Conservation (phyloP, 2,888 invertebrate genomes). For the Spilarctia lutea region DNA sequence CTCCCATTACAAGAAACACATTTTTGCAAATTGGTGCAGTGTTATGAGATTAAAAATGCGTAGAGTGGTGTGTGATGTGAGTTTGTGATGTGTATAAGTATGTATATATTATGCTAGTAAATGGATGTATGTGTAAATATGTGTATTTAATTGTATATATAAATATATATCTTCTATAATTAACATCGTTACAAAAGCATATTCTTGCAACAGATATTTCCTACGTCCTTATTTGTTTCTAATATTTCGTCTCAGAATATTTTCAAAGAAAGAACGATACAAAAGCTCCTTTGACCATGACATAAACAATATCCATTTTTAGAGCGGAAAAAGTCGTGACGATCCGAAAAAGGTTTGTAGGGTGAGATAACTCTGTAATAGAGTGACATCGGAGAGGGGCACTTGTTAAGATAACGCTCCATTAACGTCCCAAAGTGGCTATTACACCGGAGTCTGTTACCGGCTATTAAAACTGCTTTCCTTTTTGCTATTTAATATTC, state of each 20-base stretch:
- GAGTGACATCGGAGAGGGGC: conserved; percentile 44
- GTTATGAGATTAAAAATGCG: too few species aligned
- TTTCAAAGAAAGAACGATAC: neutral
- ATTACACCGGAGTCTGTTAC: conserved; percentile 46
- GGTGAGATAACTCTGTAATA: conserved; percentile 43
- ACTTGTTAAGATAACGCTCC: conserved; percentile 52
- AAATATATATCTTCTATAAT: too few species aligned
- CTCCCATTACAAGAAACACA: too few species aligned
- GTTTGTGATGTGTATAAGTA: too few species aligned
- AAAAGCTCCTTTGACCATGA: neutral
- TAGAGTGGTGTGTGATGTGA: too few species aligned
- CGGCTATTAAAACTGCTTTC: conserved; percentile 34
- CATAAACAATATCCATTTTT: conserved; percentile 4
- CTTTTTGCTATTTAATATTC: conserved; percentile 24
- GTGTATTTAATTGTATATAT: too few species aligned
- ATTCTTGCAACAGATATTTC: neutral
- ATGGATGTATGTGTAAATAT: too few species aligned
- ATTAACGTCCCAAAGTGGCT: conserved; percentile 49
- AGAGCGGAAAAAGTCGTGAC: neutral
- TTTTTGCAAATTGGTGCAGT: too few species aligned
- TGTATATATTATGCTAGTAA: too few species aligned
- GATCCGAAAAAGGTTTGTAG: conserved; percentile 16
- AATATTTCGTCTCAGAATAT: neutral
- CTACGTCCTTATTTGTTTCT: neutral
- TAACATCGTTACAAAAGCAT: neutral